Evolutionary conservation across 2,113 vertebrate species (phyloP).

Genomic region (Malurus alboscapulatus): DNA sequence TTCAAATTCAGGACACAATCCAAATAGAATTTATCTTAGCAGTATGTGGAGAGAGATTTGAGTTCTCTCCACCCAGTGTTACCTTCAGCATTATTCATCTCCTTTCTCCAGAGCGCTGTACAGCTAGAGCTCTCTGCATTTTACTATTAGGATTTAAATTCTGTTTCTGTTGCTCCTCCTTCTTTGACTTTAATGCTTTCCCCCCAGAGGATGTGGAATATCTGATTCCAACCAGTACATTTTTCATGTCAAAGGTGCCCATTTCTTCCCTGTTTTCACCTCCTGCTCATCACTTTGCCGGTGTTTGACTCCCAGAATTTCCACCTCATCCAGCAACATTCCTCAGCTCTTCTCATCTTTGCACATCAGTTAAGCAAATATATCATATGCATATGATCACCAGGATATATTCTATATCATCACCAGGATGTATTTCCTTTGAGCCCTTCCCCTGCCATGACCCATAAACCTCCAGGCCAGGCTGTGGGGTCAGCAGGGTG

Average conservation of each 20-base stretch:
- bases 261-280: background rate
- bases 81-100: background rate
- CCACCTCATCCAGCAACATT: background rate
- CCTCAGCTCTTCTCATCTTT: background rate
- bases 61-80: background rate
- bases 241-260: background rate
- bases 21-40: background rate
- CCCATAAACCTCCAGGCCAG: background rate
- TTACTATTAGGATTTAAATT: background rate
- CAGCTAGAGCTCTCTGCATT: background rate
- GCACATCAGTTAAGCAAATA: background rate
- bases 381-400: no score
- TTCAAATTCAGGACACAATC: background rate
- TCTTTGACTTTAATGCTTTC: background rate
- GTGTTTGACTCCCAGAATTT: background rate
- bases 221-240: background rate
- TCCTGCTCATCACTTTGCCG: background rate
- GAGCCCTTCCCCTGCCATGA: background rate
- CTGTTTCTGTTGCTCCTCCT: background rate
- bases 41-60: background rate
- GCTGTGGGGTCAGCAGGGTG: fast-evolving
- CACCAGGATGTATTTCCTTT: background rate
- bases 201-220: background rate
- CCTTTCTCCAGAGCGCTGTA: background rate
- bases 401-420: background rate